Conservation (phyloP, 2,888 invertebrate genomes). For the Drosophila nigricruria region DNA sequence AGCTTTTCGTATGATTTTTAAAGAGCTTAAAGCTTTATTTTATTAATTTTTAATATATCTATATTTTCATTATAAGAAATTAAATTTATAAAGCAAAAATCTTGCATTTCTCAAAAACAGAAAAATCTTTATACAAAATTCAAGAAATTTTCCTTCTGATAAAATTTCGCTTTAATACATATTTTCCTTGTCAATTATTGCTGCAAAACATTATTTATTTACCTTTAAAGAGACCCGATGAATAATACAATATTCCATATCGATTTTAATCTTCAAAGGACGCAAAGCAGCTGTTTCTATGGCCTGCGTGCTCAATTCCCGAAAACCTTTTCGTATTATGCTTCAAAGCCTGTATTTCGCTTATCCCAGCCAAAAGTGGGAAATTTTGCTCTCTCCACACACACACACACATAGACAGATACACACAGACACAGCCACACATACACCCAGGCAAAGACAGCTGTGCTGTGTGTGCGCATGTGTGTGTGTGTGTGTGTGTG, state of each 20-base stretch:
- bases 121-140: background rate
- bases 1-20: background rate
- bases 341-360: conserved; percentile 31
- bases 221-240: too few relatives aligned
- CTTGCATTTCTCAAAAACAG: background rate
- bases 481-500: conserved; percentile 20
- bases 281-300: conserved; percentile 15
- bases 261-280: background rate
- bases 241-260: conserved; percentile 11
- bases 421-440: conserved; percentile 27
- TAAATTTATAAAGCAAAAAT: background rate
- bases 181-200: background rate
- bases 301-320: background rate
- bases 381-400: conserved; percentile 41
- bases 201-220: background rate
- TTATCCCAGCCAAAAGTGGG: conserved; percentile 34
- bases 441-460: conserved; percentile 38
- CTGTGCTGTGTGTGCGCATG: conserved; percentile 34
- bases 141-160: background rate
- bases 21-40: background rate
- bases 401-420: conserved; percentile 18
- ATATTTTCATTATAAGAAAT: background rate
- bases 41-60: background rate
- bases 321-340: conserved; percentile 1
- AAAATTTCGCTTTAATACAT: background rate